Percentiles rank a stretch among this genome's conserved stretches.
These are phyloP conservation scores for Cyanoramphus novaezelandiae DNA, from an alignment of 2,113 vertebrate species.

Conservation along the genomic window DNA sequence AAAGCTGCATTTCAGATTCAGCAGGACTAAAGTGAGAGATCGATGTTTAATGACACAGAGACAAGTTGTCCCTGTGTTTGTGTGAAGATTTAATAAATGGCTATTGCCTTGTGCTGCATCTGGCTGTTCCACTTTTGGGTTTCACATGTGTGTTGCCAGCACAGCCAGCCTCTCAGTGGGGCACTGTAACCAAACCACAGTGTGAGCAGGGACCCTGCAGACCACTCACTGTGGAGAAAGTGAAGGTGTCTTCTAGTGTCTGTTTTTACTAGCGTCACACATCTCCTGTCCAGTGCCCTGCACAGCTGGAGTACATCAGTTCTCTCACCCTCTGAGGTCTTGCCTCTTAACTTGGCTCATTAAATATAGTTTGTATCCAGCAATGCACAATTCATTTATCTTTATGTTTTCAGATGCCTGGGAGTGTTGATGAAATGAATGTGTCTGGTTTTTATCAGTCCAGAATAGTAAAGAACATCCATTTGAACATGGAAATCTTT, in stretches of 20 bases:
- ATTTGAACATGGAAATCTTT: not conserved
- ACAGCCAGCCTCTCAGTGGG: not conserved
- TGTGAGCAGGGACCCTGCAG: not conserved
- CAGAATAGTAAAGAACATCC: not conserved
- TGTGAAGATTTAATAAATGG: not conserved
- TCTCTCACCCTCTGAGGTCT: not conserved
- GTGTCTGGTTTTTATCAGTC: not conserved
- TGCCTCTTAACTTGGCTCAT: not conserved
- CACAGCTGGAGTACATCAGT: not conserved
- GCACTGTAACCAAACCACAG: accelerated
- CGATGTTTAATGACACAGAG: not conserved
- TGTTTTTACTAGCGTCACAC: not conserved
- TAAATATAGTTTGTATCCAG: not conserved
- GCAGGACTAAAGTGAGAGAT: not conserved
- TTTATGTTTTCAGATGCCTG: not conserved
- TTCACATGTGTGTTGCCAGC: not conserved
- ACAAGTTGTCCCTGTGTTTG: not conserved
- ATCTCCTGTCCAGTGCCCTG: not conserved
- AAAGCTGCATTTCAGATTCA: not conserved
- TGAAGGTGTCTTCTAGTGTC: not conserved
- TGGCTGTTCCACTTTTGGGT: not conserved
- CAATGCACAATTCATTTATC: not conserved
- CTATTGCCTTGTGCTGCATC: not conserved
- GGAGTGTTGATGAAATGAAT: not conserved
- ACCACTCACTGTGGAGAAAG: not conserved